phyloP scores from a whole-genome alignment of 2,888 invertebrate species.

The Leptodirus hochenwartii region DNA sequence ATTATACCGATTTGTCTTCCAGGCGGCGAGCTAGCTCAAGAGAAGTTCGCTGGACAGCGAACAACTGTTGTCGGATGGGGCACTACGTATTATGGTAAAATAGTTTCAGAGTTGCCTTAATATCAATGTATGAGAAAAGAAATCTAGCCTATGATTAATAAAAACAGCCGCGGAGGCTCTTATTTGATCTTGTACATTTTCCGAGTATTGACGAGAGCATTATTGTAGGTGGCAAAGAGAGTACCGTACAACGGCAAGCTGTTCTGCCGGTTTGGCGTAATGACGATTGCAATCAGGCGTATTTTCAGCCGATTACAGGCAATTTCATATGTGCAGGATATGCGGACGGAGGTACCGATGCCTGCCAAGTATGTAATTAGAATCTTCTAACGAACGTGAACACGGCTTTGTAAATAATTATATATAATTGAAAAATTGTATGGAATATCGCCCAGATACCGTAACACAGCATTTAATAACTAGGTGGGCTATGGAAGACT shows the following conservation, averaged over 20 bases:
- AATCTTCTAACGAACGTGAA: too few relatives aligned
- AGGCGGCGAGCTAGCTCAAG: slow-evolving; percentile 32
- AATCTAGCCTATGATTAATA: too few relatives aligned
- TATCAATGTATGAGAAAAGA: neutral
- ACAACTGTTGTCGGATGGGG: slow-evolving; percentile 91
- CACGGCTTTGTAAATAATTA: neutral
- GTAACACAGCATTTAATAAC: too few relatives aligned
- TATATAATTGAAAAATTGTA: too few relatives aligned
- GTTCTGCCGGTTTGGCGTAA: slow-evolving; percentile 77
- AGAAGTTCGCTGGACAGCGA: slow-evolving; percentile 50
- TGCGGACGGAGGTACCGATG: slow-evolving; percentile 77
- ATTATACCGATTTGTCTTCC: slow-evolving; percentile 80
- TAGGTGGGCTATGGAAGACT: too few relatives aligned
- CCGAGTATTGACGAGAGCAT: neutral
- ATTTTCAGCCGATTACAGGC: slow-evolving; percentile 82
- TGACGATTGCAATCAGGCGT: slow-evolving; percentile 75
- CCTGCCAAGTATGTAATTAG: slow-evolving; percentile 55
- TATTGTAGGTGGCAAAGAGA: slow-evolving; percentile 62
- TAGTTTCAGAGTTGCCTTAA: slow-evolving; percentile 1
- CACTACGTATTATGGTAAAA: slow-evolving; percentile 60
- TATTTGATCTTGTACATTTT: neutral
- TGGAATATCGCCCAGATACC: too few relatives aligned
- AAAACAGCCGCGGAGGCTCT: too few relatives aligned
- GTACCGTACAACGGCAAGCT: slow-evolving; percentile 69
- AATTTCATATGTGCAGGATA: slow-evolving; percentile 83